Base-by-base conservation (phyloP, 2,888 invertebrate species). In the Cataglyphis albicans region DNA sequence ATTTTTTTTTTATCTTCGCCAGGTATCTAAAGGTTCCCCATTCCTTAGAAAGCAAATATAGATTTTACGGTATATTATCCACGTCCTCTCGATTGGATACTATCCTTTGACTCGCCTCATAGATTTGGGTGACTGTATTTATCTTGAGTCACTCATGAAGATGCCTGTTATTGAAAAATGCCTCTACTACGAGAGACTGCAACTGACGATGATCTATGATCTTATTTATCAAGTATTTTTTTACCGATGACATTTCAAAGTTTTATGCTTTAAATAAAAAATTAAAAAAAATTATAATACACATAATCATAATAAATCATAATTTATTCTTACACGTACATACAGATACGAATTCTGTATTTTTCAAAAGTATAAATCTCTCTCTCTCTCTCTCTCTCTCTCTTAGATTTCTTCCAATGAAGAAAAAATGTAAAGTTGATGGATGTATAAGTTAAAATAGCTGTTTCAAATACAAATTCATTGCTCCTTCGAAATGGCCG, bases 51-150 rank as follows among this genome's bases (percentile, higher is more conserved):
- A 76, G 65, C 85, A 85, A 85, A 83, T 83, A 86, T 75, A 83
- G 65, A 85, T 85, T 85, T 85, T 64, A 68, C 74, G 83, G 67
- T 57, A 29, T 83, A 82, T 86, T 85, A 82, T 65, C 63, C 78
- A 74, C 35, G n/a, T 80, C 81, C 15, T 81, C 64, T 75, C 57
- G 78, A 83, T 76, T 70, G 80, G 64, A 55, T 64, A 75, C 52
- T 67, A 52, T 48, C 38, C 57, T 65, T 81, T 35, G 67, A 68
- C 25, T 83, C 74, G 38, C 18, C 68, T 55, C 68, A 35, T 63
- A 21, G 41, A 80, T 82, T 57, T 44, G 55, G 44, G 38, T 9
- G 29, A 64, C 44, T 74, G 57, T 75, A 76, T 82, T 82, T 72
- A 65, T 80, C 48, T 55, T 59, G 25, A 70, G 18, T 68, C 61